phyloP scores from a whole-genome alignment of 2,113 vertebrate species.

The Zapornia atra region DNA sequence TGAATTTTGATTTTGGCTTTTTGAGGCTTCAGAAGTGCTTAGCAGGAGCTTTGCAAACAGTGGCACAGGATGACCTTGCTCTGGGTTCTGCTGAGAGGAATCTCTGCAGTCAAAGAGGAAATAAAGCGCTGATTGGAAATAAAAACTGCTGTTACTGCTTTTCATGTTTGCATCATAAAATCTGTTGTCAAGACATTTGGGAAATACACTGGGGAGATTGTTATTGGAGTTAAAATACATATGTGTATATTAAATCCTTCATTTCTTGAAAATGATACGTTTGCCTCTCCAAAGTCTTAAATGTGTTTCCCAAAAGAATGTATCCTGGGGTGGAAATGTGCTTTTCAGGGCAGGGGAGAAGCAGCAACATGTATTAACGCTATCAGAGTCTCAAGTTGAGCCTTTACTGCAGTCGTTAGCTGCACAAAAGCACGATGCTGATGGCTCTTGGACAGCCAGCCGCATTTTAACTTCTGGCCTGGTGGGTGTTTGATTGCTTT shows the following conservation, averaged over 20 bases:
- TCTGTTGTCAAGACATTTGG: not conserved
- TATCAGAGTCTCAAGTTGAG: not conserved
- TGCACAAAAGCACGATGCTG: not conserved
- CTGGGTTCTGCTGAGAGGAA: not conserved
- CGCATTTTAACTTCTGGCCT: not conserved
- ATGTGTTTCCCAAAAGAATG: fast-evolving
- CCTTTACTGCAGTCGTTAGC: not conserved
- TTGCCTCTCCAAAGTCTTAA: not conserved
- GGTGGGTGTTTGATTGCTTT: not conserved
- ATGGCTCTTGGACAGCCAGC: not conserved
- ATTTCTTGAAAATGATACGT: not conserved
- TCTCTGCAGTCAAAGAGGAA: not conserved
- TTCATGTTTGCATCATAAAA: not conserved
- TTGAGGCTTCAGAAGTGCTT: no score
- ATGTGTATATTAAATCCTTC: not conserved
- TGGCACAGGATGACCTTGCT: not conserved
- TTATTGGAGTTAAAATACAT: not conserved
- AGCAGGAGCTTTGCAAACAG: not conserved
- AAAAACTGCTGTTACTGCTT: not conserved
- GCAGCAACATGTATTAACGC: not conserved
- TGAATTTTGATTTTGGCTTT: no score
- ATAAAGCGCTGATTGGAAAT: conserved; percentile 8
- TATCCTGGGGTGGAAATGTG: not conserved
- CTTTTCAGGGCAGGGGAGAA: not conserved
- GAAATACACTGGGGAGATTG: not conserved